Percentiles rank a stretch among this genome's conserved stretches.
Evolutionary conservation across 2,888 invertebrate species (phyloP).

Genomic region (Dryadula phaetusa): DNA sequence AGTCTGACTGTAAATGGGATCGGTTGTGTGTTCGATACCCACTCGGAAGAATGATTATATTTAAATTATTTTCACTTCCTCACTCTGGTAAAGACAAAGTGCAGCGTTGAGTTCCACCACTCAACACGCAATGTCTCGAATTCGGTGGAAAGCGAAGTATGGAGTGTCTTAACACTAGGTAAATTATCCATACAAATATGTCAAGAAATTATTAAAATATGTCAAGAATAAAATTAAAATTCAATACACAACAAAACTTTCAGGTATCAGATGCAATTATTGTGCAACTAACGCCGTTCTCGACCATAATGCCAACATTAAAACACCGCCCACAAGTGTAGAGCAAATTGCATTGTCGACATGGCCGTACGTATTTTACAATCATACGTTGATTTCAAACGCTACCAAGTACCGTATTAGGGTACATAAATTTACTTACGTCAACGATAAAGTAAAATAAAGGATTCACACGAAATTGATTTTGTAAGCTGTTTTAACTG

Average conservation of each 20-base stretch:
- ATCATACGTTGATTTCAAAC: conserved; percentile 80
- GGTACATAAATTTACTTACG: conserved; percentile 77
- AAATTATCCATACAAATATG: too few relatives aligned
- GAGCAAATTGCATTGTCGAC: conserved; percentile 79
- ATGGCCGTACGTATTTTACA: conserved; percentile 76
- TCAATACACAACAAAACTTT: conserved; percentile 48
- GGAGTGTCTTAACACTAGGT: too few relatives aligned
- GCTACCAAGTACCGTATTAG: conserved; percentile 76
- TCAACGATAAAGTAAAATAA: conserved; percentile 72
- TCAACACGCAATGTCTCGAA: too few relatives aligned
- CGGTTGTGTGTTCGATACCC: too few relatives aligned
- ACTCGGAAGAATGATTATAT: too few relatives aligned
- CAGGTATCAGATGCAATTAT: conserved; percentile 68
- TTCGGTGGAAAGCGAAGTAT: too few relatives aligned
- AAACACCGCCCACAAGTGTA: conserved; percentile 80
- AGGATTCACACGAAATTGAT: conserved; percentile 67
- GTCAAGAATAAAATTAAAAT: conserved; percentile 43
- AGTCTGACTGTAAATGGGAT: too few relatives aligned
- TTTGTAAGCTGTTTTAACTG: conserved; percentile 65
- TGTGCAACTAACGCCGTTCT: conserved; percentile 73
- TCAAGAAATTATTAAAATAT: conserved; percentile 32
- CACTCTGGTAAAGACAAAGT: too few relatives aligned
- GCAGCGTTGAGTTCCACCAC: too few relatives aligned
- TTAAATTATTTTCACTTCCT: too few relatives aligned
- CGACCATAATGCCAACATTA: conserved; percentile 76